phyloP scores from a whole-genome alignment of 1,140 invertebrate genomes.

The Holcopasites calliopsidis region DNA sequence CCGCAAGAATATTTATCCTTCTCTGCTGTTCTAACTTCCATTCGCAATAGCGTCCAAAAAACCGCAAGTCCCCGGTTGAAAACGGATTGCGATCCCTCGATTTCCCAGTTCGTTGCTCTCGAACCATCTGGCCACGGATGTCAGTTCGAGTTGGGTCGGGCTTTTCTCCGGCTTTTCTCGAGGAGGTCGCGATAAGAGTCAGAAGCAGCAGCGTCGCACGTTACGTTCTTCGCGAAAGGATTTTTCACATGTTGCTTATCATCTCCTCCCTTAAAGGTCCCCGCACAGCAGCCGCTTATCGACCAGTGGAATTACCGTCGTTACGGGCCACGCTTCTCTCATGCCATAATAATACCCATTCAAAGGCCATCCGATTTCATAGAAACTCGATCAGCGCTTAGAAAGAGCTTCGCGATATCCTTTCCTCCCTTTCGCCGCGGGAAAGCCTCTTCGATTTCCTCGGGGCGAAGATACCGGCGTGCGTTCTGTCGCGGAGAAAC shows the following conservation, averaged over 20 bases:
- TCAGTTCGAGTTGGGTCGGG: neutral
- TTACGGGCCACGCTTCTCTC: constrained; percentile 40
- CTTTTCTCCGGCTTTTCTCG: too few relatives aligned
- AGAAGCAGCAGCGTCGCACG: neutral
- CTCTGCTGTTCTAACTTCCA: too few relatives aligned
- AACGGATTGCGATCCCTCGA: neutral
- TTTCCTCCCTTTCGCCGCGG: neutral
- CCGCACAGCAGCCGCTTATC: constrained; percentile 23
- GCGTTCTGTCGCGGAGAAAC: neutral
- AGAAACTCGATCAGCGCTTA: constrained; percentile 38
- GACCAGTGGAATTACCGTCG: constrained; percentile 44
- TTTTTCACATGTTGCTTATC: constrained; percentile 59
- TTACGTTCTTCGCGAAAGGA: constrained; percentile 30
- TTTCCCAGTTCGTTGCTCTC: neutral
- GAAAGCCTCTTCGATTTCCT: constrained; percentile 1
- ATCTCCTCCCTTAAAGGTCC: constrained; percentile 6
- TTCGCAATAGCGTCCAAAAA: too few relatives aligned
- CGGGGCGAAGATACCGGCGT: neutral
- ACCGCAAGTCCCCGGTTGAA: neutral
- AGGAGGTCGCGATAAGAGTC: constrained; percentile 28
- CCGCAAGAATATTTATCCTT: too few relatives aligned
- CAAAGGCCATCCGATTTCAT: constrained; percentile 24
- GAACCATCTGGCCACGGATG: neutral
- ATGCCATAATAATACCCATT: constrained; percentile 53
- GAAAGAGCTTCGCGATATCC: neutral